These are phyloP conservation scores for Zoanthus gigantus DNA, from an alignment of 92 coral and sea anemone species.

Conservation along the genomic window DNA sequence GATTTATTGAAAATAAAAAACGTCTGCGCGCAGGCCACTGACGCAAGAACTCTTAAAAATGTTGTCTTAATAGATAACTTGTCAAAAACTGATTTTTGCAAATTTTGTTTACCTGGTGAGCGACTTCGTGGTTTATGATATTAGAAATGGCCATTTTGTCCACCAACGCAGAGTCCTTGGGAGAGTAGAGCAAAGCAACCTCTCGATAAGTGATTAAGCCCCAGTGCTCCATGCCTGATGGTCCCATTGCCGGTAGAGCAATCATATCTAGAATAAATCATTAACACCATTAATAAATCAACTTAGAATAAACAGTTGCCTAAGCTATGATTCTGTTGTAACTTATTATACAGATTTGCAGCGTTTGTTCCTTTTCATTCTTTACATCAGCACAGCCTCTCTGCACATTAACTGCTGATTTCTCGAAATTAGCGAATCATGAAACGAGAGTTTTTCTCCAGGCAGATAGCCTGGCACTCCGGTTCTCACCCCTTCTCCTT, in stretches of 20 bases:
- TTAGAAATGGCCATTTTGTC: conserved; percentile 58
- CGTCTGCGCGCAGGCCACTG: no score
- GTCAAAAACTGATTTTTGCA: not conserved
- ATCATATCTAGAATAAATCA: conserved; percentile 67
- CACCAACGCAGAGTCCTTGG: conserved; percentile 65
- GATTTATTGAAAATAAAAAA: no score
- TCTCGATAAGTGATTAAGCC: conserved; percentile 89
- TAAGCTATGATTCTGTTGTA: not conserved
- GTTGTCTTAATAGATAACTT: no score
- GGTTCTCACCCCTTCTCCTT: no score
- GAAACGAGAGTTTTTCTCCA: no score
- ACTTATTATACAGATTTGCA: no score
- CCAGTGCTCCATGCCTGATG: conserved; percentile 97
- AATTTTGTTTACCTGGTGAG: conserved; percentile 75
- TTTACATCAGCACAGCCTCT: no score
- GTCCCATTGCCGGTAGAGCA: conserved; percentile 84
- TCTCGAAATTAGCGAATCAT: no score
- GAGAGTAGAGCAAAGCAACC: conserved; percentile 63
- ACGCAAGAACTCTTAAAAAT: no score
- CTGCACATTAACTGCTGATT: no score
- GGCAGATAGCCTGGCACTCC: no score
- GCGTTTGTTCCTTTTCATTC: no score
- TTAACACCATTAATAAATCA: not conserved
- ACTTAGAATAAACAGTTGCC: not conserved
- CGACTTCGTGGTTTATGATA: conserved; percentile 86